Conservation (phyloP, 2,797 vertebrate genomes). For the Echeneis naucrates region DNA sequence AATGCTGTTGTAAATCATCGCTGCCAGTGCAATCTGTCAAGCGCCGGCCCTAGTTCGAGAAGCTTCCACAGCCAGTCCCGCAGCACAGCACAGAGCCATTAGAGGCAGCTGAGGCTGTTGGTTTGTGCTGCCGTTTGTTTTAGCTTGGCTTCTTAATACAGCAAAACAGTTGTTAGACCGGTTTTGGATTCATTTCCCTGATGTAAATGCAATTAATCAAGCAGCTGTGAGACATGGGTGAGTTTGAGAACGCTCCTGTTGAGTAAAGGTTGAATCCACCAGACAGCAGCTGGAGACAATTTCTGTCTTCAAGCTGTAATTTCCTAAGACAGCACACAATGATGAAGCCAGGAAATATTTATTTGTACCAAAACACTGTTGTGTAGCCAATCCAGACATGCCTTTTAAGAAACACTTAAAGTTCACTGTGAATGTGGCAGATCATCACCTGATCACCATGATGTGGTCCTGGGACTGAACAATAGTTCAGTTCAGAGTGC, state of each 20-base stretch:
- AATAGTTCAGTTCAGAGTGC: no score
- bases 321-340: slow-evolving; percentile 54
- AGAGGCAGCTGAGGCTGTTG: slow-evolving; percentile 66
- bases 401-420: slow-evolving; percentile 56
- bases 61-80: slow-evolving; percentile 76
- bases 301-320: slow-evolving; percentile 58
- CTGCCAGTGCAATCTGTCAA: slow-evolving; percentile 85
- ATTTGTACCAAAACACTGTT: slow-evolving; percentile 51
- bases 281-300: slow-evolving; percentile 65
- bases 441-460: slow-evolving; percentile 49
- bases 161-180: slow-evolving; percentile 65
- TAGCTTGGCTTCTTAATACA: slow-evolving; percentile 59
- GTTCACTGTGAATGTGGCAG: slow-evolving; percentile 48
- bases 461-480: slow-evolving; percentile 58
- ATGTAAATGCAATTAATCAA: slow-evolving; percentile 63
- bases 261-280: slow-evolving; percentile 41
- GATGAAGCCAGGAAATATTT: slow-evolving; percentile 57
- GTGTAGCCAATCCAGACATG: slow-evolving; percentile 55
- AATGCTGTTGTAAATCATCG: slow-evolving; percentile 92
- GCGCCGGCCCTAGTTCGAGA: slow-evolving; percentile 69
- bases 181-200: slow-evolving; percentile 60
- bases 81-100: slow-evolving; percentile 62
- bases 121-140: slow-evolving; percentile 72
- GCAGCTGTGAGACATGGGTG: slow-evolving; percentile 54
- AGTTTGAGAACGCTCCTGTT: slow-evolving; percentile 52